These are phyloP conservation scores for Capreolus pygargus DNA, from an alignment of 2,113 vertebrate species.

Conservation along the genomic window DNA sequence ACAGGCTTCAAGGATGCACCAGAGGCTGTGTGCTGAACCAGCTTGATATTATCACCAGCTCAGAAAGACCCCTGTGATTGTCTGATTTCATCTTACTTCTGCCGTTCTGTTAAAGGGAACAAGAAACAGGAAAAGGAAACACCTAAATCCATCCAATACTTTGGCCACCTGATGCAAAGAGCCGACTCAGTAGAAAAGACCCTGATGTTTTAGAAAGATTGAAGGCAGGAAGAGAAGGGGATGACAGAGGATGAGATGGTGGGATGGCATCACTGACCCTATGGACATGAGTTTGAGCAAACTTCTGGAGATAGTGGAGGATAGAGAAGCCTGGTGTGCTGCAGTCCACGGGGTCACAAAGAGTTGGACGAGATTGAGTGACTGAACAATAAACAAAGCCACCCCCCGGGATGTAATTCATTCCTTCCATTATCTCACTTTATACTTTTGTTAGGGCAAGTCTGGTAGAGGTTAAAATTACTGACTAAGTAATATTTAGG, in stretches of 20 bases:
- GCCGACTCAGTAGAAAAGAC: neutral
- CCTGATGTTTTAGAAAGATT: neutral
- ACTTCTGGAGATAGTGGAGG: neutral
- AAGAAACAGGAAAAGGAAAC: neutral
- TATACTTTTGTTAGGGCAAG: neutral
- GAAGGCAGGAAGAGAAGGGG: neutral
- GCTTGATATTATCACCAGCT: neutral
- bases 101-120: neutral
- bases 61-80: neutral
- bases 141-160: neutral
- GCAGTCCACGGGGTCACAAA: neutral
- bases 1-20: neutral
- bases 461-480: neutral
- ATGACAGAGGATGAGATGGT: neutral
- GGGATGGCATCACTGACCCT: neutral
- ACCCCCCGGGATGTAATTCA: fast-evolving
- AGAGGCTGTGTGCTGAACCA: too few species aligned
- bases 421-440: neutral
- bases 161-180: neutral
- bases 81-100: fast-evolving
- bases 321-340: neutral
- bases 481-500: neutral
- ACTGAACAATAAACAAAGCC: neutral
- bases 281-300: neutral
- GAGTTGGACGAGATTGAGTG: neutral